These are phyloP conservation scores for Acanthornis magna DNA, from an alignment of 2,797 vertebrate genomes.

Conservation along the genomic window DNA sequence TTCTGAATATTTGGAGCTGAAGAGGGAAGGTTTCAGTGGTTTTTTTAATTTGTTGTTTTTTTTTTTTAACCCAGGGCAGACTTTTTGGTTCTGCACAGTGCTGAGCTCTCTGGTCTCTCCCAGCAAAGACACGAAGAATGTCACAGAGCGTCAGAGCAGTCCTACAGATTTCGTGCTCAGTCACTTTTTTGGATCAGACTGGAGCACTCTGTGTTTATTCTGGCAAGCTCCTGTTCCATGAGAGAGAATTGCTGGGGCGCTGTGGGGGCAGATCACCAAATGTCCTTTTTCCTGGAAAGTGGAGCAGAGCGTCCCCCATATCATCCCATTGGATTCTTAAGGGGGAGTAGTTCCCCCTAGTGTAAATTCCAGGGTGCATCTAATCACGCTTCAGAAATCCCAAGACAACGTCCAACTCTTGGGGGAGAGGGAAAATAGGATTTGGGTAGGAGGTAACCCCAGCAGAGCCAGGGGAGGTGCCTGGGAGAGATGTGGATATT, in stretches of 20 bases:
- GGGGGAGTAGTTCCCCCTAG: neutral
- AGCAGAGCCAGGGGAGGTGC: neutral
- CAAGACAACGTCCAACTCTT: neutral
- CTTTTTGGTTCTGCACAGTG: neutral
- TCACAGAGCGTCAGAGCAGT: neutral
- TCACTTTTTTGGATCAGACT: neutral
- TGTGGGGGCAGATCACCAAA: neutral
- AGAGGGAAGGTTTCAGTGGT: neutral
- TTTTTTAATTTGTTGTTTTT: neutral
- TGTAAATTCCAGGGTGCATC: neutral
- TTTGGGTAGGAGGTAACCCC: neutral
- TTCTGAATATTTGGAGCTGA: neutral
- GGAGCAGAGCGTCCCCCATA: neutral
- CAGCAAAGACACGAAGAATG: neutral
- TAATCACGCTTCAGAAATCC: neutral
- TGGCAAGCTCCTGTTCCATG: neutral
- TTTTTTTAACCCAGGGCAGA: neutral
- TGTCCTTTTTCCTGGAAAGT: neutral
- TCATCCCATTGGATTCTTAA: neutral
- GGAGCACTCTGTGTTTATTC: neutral
- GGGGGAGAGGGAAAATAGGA: neutral
- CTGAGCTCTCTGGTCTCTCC: neutral
- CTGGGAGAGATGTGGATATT: neutral
- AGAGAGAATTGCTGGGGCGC: neutral
- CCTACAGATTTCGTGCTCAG: neutral